phyloP scores from a whole-genome alignment of 2,797 vertebrate genomes.

The Cheirogaleus major region DNA sequence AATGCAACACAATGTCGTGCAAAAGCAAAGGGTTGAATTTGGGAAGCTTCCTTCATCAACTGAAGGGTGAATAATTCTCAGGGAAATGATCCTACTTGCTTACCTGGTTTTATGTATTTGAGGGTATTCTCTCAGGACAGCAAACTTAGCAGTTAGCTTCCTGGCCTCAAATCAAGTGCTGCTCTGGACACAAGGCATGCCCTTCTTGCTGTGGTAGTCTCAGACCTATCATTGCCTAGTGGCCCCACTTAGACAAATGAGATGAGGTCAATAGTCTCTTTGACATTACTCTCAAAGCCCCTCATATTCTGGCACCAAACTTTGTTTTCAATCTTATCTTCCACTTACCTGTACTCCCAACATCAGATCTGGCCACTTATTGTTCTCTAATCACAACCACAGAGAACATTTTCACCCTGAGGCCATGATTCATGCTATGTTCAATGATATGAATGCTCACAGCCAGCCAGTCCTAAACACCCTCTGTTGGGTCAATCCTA shows the following conservation, averaged over 20 bases:
- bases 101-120: not conserved
- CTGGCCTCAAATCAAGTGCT: not conserved
- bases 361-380: not conserved
- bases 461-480: not conserved
- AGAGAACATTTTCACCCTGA: not conserved
- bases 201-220: not conserved
- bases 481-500: no score
- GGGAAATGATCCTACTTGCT: not conserved
- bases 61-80: not conserved
- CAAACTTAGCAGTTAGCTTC: not conserved
- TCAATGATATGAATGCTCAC: not conserved
- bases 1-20: not conserved
- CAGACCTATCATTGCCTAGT: not conserved
- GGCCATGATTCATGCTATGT: not conserved
- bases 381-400: not conserved
- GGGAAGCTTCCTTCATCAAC: not conserved
- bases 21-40: not conserved
- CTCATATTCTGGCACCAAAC: not conserved
- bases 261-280: not conserved
- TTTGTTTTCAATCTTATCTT: constrained; percentile 1
- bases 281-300: not conserved
- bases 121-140: not conserved
- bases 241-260: not conserved
- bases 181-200: not conserved
- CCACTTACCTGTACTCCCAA: not conserved